Evolutionary conservation across 2,888 invertebrate species (phyloP).

Genomic region (Camponotus fellah): DNA sequence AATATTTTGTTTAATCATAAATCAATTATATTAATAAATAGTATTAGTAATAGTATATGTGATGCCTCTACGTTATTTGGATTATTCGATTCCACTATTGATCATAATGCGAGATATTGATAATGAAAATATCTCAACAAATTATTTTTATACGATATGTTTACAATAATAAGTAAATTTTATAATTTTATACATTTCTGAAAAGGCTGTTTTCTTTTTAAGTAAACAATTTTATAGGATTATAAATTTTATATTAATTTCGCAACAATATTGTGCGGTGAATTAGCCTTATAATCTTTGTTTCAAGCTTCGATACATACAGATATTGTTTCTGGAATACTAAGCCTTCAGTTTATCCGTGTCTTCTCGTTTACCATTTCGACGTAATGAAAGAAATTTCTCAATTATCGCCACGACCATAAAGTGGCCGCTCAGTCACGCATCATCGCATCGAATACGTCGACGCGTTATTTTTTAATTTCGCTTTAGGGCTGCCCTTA

Average conservation of each 20-base stretch:
- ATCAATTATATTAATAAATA: no score
- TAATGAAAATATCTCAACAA: no score
- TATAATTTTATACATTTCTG: not conserved
- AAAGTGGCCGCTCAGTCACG: slow-evolving; percentile 40
- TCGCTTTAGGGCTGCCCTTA: slow-evolving; percentile 63
- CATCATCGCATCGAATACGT: slow-evolving; percentile 32
- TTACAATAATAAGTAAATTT: not conserved
- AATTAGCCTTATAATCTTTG: slow-evolving; percentile 6
- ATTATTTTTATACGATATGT: not conserved
- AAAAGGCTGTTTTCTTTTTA: not conserved
- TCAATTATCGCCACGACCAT: slow-evolving; percentile 28
- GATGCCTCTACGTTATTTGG: no score
- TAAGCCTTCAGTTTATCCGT: slow-evolving; percentile 10
- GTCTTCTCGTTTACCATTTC: slow-evolving; percentile 26
- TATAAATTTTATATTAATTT: not conserved
- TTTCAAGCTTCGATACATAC: not conserved
- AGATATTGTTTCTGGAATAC: not conserved
- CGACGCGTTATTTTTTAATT: slow-evolving; percentile 55
- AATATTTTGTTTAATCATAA: no score
- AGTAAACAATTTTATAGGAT: not conserved
- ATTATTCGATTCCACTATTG: no score
- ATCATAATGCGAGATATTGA: no score
- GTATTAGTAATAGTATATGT: no score
- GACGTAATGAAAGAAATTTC: slow-evolving; percentile 47
- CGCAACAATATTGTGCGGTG: not conserved